Conservation (phyloP, 2,888 invertebrate species). For the Copidosoma aretas region DNA sequence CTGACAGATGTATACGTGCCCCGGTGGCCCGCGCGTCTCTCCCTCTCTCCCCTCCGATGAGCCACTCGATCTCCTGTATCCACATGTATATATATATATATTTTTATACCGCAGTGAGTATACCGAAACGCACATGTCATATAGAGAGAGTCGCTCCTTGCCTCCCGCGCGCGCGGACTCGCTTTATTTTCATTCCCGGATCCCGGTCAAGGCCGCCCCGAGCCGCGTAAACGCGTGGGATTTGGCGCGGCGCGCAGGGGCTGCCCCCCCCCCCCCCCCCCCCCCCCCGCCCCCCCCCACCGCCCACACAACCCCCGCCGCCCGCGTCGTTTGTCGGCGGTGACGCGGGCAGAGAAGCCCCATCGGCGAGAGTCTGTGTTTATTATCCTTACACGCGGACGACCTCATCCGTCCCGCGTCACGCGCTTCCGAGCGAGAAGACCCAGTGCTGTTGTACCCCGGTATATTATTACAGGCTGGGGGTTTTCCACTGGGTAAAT, state of each 20-base stretch:
- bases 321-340: background rate
- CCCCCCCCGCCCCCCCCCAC: background rate
- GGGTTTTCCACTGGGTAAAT: too few species aligned
- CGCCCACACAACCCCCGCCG: background rate
- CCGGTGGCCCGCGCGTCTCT: background rate
- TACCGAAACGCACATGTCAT: too few species aligned
- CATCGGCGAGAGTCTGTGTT: too few species aligned
- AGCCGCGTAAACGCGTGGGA: slow-evolving; percentile 9
- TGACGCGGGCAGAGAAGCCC: too few species aligned
- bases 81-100: too few species aligned
- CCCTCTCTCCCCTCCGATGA: background rate
- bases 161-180: background rate
- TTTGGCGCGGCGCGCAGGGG: background rate
- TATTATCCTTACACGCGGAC: too few species aligned
- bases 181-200: slow-evolving; percentile 38
- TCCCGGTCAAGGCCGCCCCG: slow-evolving; percentile 38
- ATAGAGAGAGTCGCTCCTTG: background rate
- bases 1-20: too few species aligned
- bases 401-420: too few species aligned
- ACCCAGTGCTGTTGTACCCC: too few species aligned
- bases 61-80: background rate
- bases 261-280: background rate
- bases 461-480: too few species aligned
- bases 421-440: too few species aligned
- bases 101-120: background rate